These are phyloP conservation scores for Greenwoodochromis staneri DNA, from an alignment of 2,113 vertebrate genomes.

Conservation along the genomic window DNA sequence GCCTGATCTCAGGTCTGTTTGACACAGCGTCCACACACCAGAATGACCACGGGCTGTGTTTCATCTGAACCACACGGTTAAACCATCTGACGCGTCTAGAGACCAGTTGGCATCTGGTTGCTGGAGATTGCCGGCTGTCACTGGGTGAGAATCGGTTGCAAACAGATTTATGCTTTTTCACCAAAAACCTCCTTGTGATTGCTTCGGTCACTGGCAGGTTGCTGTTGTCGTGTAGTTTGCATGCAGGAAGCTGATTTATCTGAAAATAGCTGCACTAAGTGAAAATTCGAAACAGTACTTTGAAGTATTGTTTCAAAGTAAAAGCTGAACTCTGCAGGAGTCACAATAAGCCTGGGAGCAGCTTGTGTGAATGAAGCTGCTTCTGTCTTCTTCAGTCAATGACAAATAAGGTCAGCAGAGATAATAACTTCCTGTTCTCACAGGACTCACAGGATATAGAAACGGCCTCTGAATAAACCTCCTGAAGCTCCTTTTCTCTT, in stretches of 20 bases:
- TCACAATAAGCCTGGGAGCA: neutral
- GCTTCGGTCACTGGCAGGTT: neutral
- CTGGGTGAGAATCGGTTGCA: neutral
- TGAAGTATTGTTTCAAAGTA: neutral
- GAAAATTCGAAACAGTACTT: neutral
- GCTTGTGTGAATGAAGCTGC: neutral
- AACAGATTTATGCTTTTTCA: neutral
- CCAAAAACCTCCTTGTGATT: neutral
- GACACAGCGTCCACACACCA: neutral
- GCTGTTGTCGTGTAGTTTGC: neutral
- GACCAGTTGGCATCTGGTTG: neutral
- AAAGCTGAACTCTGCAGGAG: neutral
- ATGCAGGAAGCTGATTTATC: neutral
- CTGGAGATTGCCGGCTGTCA: neutral
- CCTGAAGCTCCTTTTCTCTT: neutral
- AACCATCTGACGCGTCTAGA: neutral
- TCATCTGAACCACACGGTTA: neutral
- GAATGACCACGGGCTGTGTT: neutral
- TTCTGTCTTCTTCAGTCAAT: neutral
- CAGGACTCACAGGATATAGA: neutral
- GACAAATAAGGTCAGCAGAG: fast-evolving
- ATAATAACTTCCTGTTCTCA: neutral
- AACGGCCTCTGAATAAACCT: neutral
- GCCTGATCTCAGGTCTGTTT: neutral
- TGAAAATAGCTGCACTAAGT: neutral